Conservation (phyloP, 2,888 invertebrate species). For the Macrophya alboannulata region DNA sequence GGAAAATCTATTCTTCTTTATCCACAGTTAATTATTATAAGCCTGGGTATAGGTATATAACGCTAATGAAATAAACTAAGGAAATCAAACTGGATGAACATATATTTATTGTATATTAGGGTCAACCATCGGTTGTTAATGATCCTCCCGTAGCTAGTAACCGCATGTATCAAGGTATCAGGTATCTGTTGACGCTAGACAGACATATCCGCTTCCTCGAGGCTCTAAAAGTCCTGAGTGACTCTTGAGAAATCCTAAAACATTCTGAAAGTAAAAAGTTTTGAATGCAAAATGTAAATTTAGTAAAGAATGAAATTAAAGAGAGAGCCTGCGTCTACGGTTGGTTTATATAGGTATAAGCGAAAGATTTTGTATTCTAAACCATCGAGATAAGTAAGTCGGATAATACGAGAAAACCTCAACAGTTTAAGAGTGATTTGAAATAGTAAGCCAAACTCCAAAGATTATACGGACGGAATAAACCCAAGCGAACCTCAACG, state of each 20-base stretch:
- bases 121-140: conserved; percentile 39
- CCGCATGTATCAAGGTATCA: conserved; percentile 16
- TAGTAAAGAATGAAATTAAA: background rate
- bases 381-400: background rate
- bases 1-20: background rate
- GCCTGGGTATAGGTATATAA: background rate
- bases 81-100: background rate
- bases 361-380: background rate
- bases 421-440: background rate
- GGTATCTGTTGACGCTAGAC: conserved; percentile 10
- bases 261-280: background rate
- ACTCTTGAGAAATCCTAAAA: background rate
- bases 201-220: conserved; percentile 36
- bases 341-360: background rate
- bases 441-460: background rate
- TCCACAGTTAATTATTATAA: no score
- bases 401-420: background rate
- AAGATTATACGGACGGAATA: background rate
- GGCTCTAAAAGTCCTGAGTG: conserved; percentile 3
- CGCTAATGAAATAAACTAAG: background rate
- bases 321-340: conserved; percentile 9
- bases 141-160: conserved; percentile 17
- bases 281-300: background rate
- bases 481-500: background rate
- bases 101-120: conserved; percentile 24